Conservation (phyloP, 2,888 invertebrate species). For the Drosophila trichaetosa region DNA sequence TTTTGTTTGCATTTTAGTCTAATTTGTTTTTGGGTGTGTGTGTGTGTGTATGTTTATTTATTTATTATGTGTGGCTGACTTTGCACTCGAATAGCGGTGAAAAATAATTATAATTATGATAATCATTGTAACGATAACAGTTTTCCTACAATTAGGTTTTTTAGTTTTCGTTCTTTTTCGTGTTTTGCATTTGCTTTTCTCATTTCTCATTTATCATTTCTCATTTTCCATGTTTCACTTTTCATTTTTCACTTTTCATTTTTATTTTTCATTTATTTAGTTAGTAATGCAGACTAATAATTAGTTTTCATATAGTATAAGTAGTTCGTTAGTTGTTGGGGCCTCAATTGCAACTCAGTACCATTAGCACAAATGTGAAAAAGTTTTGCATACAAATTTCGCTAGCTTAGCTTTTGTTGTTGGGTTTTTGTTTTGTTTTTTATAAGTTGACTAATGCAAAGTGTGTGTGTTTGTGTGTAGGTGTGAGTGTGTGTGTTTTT, state of each 20-base stretch:
- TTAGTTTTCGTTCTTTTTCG: conserved; percentile 53
- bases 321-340: conserved; percentile 72
- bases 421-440: conserved; percentile 21
- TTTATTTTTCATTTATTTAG: conserved; percentile 25
- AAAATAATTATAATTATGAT: conserved; percentile 64
- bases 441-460: conserved; percentile 45
- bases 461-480: conserved; percentile 36
- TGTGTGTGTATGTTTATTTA: conserved; percentile 25
- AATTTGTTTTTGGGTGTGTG: conserved; percentile 59
- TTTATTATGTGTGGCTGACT: conserved; percentile 38
- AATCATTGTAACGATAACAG: conserved; percentile 63
- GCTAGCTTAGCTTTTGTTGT: conserved; percentile 53
- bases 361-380: conserved; percentile 70
- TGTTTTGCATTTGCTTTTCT: conserved; percentile 13
- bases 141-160: conserved; percentile 65
- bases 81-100: conserved; percentile 56
- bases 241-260: neutral
- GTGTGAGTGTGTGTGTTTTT: conserved; percentile 33
- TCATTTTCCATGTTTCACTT: neutral
- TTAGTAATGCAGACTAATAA: conserved; percentile 60
- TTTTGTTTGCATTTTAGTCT: conserved; percentile 57
- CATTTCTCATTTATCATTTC: too few species aligned
- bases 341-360: conserved; percentile 72
- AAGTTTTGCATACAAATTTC: conserved; percentile 57
- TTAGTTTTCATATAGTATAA: conserved; percentile 67